Evolutionary conservation across 1,140 invertebrate species (phyloP), one percentile per base, ranked within the genome.

Genomic region (Drosophila varians): DNA sequence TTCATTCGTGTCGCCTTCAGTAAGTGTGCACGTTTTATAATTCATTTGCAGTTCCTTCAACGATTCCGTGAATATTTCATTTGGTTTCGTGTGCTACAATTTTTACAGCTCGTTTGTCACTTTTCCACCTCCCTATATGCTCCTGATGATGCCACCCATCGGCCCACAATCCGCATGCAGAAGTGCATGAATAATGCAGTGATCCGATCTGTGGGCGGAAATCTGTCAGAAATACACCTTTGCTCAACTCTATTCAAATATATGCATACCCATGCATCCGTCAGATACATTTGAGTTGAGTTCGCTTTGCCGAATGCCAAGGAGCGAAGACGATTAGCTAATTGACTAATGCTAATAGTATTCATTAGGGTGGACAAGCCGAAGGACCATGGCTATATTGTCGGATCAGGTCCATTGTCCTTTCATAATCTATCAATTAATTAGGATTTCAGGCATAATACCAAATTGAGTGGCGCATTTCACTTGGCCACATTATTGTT

Each of bases 1-100:
- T 68, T 68, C 64, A 66, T 53, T 31, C 9, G 36, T 65, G 46
- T 66, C 62, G 46, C 21, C 46, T 31, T 53, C 36, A 31, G 60
- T 66, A 21, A 66, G 58, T 46, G 46, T 51, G 46, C 26, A 45
- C 69, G 58, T 73, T 73, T 74, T 64, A 51, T 56, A 65, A 74
- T 74, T 73, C 69, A 74, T 73, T 73, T 74, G 52, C 52, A 74
- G 52, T 53, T 66, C 46, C 60, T 74, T 70, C 25, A 79, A 75
- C 70, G 61, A 75, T 80, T 72, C 64, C 65, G 34, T 76, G 80
- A 62, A 83, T 83, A 79, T 79, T 83, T 83, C 79, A 83, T 86
- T 48, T 26, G 45, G 53, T 46, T 58, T 74, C 60, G 60, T 66
- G 62, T 45, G 62, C 60, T 18, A 45, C 38, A 53, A 62, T 55